Evolutionary conservation across 2,888 invertebrate species (phyloP), one percentile per base, ranked within the genome.

Genomic region (Lysandra bellargus): DNA sequence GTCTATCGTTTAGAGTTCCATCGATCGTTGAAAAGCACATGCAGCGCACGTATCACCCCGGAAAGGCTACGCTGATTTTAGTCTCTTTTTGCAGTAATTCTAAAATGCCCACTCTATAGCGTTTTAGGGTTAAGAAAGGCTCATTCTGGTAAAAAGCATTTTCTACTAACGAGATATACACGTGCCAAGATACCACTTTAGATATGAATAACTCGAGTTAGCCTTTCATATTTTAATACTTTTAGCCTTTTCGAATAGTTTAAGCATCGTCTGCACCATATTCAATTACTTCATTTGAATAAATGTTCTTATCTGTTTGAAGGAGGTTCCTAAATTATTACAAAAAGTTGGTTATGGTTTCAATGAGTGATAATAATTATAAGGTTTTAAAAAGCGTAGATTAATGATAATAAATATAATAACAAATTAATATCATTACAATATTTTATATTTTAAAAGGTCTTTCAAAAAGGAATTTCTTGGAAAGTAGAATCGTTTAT

Each of bases 1-100:
- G 64, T 69, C 73, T 78, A 53, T 80, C 7, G 9, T 33, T 81
- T 82, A 73, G 33, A 37, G 78, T 61, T 76, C 30, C 12, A 57
- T 78, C 64, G 75, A 78, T 76, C 74, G 53, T 79, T 60, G 61
- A 72, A 80, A 80, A 80, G 79, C 78, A 78, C 88, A 92, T 92
- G 91, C 91, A 85, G 86, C 83, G 86, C 92, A 93, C 92, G 92
- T 92, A 87, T 86, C 33, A 84, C 82, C 85, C 85, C 86, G 86
- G 89, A 88, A 88, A 87, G 88, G 87, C 87, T 87, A 86, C 88
- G 86, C 90, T 92, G 92, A 93, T 92, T 93, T 88, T 84, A 87
- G 86, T 85, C 86, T 88, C 88, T 90, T 91, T 91, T 89, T 64
- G 74, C 61, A 60, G 75, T 23, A 60, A 74, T 76, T 75, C 49